Conservation (phyloP, 2,113 vertebrate genomes). For the Hystrix brachyura region DNA sequence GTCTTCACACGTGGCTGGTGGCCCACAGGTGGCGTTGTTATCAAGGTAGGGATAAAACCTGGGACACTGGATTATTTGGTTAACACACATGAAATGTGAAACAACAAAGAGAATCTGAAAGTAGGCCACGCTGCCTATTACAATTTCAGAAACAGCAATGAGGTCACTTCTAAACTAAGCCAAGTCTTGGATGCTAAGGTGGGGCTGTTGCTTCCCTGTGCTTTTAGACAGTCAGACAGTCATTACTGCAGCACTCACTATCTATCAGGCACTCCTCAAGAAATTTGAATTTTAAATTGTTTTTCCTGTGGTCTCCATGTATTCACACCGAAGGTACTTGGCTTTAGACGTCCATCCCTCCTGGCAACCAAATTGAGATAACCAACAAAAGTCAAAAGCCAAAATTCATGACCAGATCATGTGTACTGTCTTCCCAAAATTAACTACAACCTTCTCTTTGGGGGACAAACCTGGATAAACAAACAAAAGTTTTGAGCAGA, state of each 20-base stretch:
- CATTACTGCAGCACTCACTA: neutral
- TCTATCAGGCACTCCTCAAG: neutral
- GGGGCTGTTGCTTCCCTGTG: neutral
- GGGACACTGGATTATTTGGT: neutral
- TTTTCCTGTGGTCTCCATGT: neutral
- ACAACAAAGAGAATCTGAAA: constrained; percentile 36
- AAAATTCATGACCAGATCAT: neutral
- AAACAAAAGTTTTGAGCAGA: constrained; percentile 49
- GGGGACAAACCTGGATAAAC: neutral
- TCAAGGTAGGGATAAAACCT: neutral
- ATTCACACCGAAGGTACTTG: neutral
- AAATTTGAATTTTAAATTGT: neutral
- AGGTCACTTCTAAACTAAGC: constrained; percentile 39
- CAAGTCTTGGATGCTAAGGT: neutral
- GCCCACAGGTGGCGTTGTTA: neutral
- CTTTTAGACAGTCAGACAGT: fast-evolving
- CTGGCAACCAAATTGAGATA: neutral
- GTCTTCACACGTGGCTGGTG: neutral
- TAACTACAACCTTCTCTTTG: neutral
- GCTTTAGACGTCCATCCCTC: neutral
- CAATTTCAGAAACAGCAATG: constrained; percentile 50
- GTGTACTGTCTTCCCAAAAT: constrained; percentile 8
- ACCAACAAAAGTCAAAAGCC: neutral
- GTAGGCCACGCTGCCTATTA: constrained; percentile 10
- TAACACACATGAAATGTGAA: neutral